Evolutionary conservation across 2,888 invertebrate species (phyloP).

Genomic region (Cosmia trapezina): DNA sequence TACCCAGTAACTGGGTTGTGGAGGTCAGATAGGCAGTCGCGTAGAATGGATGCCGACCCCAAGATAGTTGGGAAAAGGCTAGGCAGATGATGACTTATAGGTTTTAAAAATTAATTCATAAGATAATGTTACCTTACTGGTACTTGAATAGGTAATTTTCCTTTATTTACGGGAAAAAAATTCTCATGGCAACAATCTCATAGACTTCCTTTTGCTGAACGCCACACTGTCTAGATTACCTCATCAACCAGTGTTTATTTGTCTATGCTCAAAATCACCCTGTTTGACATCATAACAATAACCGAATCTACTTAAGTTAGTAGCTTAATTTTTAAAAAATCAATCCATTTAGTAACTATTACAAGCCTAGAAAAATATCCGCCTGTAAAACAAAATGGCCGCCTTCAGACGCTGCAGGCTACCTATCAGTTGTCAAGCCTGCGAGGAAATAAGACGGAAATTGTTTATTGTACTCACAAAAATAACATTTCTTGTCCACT

Average conservation of each 20-base stretch:
- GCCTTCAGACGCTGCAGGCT: constrained; percentile 8
- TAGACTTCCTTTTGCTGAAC: neutral
- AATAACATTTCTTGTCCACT: constrained; percentile 59
- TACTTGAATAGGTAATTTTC: too few relatives aligned
- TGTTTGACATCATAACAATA: neutral
- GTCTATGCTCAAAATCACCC: too few relatives aligned
- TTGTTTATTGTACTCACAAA: constrained; percentile 61
- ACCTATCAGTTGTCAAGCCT: constrained; percentile 45
- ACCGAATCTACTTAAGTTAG: neutral
- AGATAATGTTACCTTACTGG: neutral
- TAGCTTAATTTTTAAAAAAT: neutral
- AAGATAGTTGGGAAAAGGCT: too few relatives aligned
- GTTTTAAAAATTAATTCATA: neutral
- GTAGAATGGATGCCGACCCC: too few relatives aligned
- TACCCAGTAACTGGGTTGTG: too few relatives aligned
- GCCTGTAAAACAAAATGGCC: constrained; percentile 16
- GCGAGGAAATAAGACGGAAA: constrained; percentile 65
- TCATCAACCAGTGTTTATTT: too few relatives aligned
- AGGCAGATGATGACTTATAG: too few relatives aligned
- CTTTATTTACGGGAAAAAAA: too few relatives aligned
- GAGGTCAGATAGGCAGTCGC: too few relatives aligned
- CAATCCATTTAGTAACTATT: neutral
- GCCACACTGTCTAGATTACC: neutral
- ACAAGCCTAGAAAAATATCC: constrained; percentile 5
- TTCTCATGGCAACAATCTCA: too few relatives aligned